Evolutionary conservation across 1,140 invertebrate species (phyloP).

Genomic region (Vanessa atalanta): DNA sequence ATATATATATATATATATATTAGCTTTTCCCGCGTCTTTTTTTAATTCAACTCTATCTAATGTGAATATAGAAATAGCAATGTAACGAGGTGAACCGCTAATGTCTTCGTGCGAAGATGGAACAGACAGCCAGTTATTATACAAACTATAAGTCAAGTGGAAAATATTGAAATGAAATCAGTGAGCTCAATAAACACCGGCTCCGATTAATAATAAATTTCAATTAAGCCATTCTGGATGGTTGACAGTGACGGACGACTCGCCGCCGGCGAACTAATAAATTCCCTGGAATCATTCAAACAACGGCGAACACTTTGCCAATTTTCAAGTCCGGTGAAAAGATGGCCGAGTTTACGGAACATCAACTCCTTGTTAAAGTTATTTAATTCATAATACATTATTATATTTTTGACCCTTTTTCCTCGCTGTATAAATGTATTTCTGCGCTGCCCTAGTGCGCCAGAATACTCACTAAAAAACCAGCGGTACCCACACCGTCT

Average conservation of each 20-base stretch:
- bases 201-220: constrained; percentile 32
- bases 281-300: constrained; percentile 19
- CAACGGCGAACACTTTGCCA: neutral
- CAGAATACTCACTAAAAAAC: neutral
- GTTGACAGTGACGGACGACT: constrained; percentile 29
- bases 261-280: constrained; percentile 20
- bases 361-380: too few species aligned
- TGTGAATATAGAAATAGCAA: too few species aligned
- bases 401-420: too few species aligned
- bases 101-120: too few species aligned
- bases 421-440: too few species aligned
- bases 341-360: neutral
- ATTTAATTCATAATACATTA: too few species aligned
- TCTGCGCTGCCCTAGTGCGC: too few species aligned
- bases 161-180: constrained; percentile 25
- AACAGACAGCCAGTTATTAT: neutral
- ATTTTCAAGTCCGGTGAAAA: neutral
- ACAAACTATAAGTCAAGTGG: neutral
- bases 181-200: constrained; percentile 1
- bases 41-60: too few species aligned
- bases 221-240: constrained; percentile 22
- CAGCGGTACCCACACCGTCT: too few species aligned
- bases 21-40: too few species aligned
- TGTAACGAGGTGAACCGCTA: too few species aligned
- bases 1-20: too few species aligned